Evolutionary conservation across 2,797 vertebrate species (phyloP), one percentile per base, ranked within the genome.

Genomic region (Enoplosus armatus): DNA sequence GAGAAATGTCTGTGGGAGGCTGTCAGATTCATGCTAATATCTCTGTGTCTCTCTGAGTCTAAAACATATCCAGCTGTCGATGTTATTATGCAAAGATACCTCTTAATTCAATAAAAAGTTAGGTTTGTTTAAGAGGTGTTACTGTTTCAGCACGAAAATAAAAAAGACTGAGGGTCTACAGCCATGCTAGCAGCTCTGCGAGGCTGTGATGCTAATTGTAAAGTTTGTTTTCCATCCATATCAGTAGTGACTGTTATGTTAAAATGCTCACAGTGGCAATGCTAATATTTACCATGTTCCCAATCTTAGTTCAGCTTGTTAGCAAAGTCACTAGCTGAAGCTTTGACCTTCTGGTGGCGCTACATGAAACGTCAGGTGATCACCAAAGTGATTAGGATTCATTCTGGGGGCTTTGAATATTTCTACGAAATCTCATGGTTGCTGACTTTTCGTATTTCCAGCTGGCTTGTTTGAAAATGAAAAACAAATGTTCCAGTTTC

Each of bases 1-100:
- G 83, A 83, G 83, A 58, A 75, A 48, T 18, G 69, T 87, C 72
- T 55, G 81, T 89, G 83, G 83, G 83, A 81, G 83, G 83, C 72
- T 83, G 75, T 77, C 73, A 76, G 82, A 65, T 55, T 72, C 53
- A 64, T 74, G 71, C 62, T 74, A 63, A 70, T 65, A 14, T 70
- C 63, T 64, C n/a, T 64, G 61, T 69, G 35, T 62, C 68, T 41
- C 45, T 50, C 67, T 24, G 67, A n/a, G 45, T 27, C 16, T 37
- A 20, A 6, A n/a, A n/a, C 29, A 15, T 10, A n/a, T 43, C 50
- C 60, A 29, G 59, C 58, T 69, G 33, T 20, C 15, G 7, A 2
- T 47, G 43, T 53, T 14, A 2, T 56, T 5, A 26, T 22, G 6
- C 20, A 29, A 22, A 2, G 10, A 45, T 27, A 8, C 31, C 41